Conservation (phyloP, 2,888 invertebrate species). For the Philaethria dido region DNA sequence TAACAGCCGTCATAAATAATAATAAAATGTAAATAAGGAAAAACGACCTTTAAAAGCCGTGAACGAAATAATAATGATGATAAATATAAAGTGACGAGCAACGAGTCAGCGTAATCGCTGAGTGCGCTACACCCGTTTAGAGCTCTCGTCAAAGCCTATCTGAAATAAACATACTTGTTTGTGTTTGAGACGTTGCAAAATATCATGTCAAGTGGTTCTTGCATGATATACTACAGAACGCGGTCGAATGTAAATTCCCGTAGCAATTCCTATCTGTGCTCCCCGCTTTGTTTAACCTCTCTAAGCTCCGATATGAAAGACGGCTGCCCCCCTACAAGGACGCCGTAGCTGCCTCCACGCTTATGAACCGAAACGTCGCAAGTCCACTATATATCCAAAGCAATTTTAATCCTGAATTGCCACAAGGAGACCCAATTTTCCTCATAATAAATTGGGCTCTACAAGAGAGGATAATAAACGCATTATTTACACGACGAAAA, state of each 20-base stretch:
- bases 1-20: conserved; percentile 16
- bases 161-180: conserved; percentile 22
- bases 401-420: conserved; percentile 59
- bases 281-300: conserved; percentile 55
- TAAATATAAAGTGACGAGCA: conserved; percentile 17
- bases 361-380: conserved; percentile 52
- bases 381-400: conserved; percentile 49
- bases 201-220: conserved; percentile 35
- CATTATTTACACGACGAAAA: conserved; percentile 55
- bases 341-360: conserved; percentile 52
- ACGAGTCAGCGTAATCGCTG: conserved; percentile 12
- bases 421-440: conserved; percentile 46
- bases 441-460: conserved; percentile 9
- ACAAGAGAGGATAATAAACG: conserved; percentile 43
- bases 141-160: conserved; percentile 17
- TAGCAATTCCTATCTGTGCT: conserved; percentile 45
- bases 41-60: conserved; percentile 15
- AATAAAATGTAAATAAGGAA: conserved; percentile 24
- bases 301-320: conserved; percentile 66
- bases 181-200: conserved; percentile 23
- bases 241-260: conserved; percentile 45
- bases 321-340: conserved; percentile 59
- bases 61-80: conserved; percentile 26
- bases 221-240: conserved; percentile 34
- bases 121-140: conserved; percentile 16